Evolutionary conservation across 2,113 vertebrate genomes (phyloP), one percentile per base, ranked within the genome.

Genomic region (Erythrocercus mccallii): DNA sequence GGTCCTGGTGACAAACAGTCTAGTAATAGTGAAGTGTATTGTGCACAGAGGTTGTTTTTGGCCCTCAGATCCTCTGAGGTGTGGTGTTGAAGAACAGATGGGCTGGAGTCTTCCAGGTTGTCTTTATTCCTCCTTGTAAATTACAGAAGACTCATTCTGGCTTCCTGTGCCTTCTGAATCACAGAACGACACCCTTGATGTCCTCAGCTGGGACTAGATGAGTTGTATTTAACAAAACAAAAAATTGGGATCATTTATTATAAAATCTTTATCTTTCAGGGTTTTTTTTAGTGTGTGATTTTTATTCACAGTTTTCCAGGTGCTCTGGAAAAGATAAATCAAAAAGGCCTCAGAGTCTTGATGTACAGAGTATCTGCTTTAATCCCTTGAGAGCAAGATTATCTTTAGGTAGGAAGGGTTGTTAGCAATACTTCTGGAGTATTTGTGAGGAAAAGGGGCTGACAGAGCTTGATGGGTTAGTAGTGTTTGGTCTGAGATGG

Each of bases 161-260:
- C 50, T 96, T 96, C 64, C 35, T 17, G 70, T 38, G 92, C 84
- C 65, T 93, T 85, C n/a, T 90, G 94, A 95, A 90, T 96, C 60
- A 65, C 85, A 76, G 71, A 94, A 72, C 83, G 57, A 57, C 44
- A 58, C 5, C 10, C 50, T 62, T 44, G n/a, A 38, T 85, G 94
- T 94, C 89, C 50, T 69, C 47, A 42, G 20, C 3, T 95, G 51
- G 37, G 15, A 33, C 27, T 44, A 48, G 92, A 81, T 78, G 56
- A 76, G 53, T 92, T 48, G 27, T 51, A 44, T 45, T 77, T 72
- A 51, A 37, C 11, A 50, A 69, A 61, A 50, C 10, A 30, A 53
- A 54, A 35, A 23, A 9, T 7, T 5, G 11, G 15, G 6, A 9
- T 60, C 2, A n/a, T 37, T 54, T 40, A 30, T 15, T 62, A 27